Percentiles rank a stretch among this genome's conserved stretches.
These are phyloP conservation scores for Stenurella melanura DNA, from an alignment of 2,888 invertebrate species.

Conservation along the genomic window DNA sequence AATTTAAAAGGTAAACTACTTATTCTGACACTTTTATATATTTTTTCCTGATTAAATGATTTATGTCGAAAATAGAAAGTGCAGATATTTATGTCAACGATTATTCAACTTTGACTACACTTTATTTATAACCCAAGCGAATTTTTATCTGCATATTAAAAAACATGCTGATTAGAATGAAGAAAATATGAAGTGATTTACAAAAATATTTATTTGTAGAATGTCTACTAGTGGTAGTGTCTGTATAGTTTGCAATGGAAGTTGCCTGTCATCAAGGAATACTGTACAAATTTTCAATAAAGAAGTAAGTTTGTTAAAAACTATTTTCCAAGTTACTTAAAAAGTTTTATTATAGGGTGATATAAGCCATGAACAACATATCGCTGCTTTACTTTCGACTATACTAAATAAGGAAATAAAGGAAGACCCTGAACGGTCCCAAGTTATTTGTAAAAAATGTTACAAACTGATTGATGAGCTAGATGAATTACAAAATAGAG, in stretches of 20 bases:
- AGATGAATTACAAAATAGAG: conserved; percentile 76
- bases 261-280: conserved; percentile 75
- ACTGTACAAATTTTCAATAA: conserved; percentile 75
- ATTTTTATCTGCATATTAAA: conserved; percentile 16
- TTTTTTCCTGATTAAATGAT: conserved; percentile 19
- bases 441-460: conserved; percentile 82
- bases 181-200: conserved; percentile 5
- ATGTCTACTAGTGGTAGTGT: conserved; percentile 68
- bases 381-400: conserved; percentile 66
- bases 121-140: conserved; percentile 32
- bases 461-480: conserved; percentile 79
- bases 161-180: conserved; percentile 16
- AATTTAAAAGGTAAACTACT: conserved; percentile 69
- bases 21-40: conserved; percentile 29
- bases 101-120: conserved; percentile 16
- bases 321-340: conserved; percentile 17
- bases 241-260: conserved; percentile 80
- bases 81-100: conserved; percentile 17
- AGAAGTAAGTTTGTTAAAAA: conserved; percentile 63
- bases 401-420: conserved; percentile 74
- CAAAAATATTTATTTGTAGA: conserved; percentile 56
- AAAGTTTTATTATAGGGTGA: conserved; percentile 2
- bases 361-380: conserved; percentile 17
- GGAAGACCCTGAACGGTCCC: conserved; percentile 75
- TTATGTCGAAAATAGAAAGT: conserved; percentile 16